Evolutionary conservation across 1,140 invertebrate species (phyloP).

Genomic region (Propsilocerus akamusi): DNA sequence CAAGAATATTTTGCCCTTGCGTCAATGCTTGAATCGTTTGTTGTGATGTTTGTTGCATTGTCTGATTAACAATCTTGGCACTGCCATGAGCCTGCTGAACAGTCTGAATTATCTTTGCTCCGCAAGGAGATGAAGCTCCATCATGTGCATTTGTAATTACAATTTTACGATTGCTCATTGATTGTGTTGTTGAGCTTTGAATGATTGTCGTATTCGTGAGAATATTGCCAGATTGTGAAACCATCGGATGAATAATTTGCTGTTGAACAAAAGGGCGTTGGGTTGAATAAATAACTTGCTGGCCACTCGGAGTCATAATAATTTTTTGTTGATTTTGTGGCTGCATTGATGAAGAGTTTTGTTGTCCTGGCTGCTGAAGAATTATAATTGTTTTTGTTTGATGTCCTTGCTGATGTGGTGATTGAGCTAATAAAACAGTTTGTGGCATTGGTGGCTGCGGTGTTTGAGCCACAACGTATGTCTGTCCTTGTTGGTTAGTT

Average conservation of each 20-base stretch:
- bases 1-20: not conserved
- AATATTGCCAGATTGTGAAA: not conserved
- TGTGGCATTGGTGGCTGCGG: constrained; percentile 36
- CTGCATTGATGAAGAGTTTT: constrained; percentile 10
- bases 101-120: not conserved
- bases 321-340: constrained; percentile 42
- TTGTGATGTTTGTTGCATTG: not conserved
- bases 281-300: constrained; percentile 8
- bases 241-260: not conserved
- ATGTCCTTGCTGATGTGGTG: constrained; percentile 37
- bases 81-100: no score
- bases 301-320: constrained; percentile 30
- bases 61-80: constrained; percentile 13
- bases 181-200: not conserved
- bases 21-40: constrained; percentile 6
- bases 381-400: constrained; percentile 53
- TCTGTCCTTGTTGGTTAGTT: constrained; percentile 23
- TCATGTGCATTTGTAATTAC: not conserved
- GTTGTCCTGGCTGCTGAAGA: constrained; percentile 35
- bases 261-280: constrained; percentile 16
- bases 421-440: constrained; percentile 38
- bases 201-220: not conserved
- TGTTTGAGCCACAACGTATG: constrained; percentile 45
- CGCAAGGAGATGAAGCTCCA: not conserved
- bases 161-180: not conserved